Base-by-base conservation (phyloP, 2,888 invertebrate genomes). In the Platycnemis pennipes region DNA sequence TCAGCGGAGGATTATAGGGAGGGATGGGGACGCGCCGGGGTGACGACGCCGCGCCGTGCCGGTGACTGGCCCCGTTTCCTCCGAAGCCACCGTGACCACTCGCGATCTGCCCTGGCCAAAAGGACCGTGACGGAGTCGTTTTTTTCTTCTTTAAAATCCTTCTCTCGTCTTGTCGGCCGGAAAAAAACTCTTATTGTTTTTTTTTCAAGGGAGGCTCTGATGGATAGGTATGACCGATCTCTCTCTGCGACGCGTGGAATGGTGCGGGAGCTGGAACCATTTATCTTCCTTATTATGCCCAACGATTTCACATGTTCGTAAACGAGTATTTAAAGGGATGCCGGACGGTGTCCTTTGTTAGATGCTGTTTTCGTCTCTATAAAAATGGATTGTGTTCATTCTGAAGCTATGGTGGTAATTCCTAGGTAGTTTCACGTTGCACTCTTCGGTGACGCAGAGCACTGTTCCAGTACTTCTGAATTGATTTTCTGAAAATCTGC, bases 61-160 rank as follows among this genome's bases (percentile, higher is more conserved):
- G 91, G 89, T 56, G 89, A 89, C 37, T 56, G 89, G 22, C 89
- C 89, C 89, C 89, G 63, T 91, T 91, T 26, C 63, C 77, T 77
- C 37, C 77, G n/a, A 77, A 37, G 13, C 26, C 42, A 8, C 63
- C 56, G 91, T 91, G 91, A 69, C 91, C 49, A n/a, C n/a, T n/a
- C 63, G 91, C 69, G 91, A 91, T 45, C n/a, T n/a, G 22, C 63
- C 49, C 63, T 0, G 49, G 45, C 1, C 37, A n/a, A 42, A 44
- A 42, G 26, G 56, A 91, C 91, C 91, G 69, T 91, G 63, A 63
- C 91, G 63, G 69, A 49, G 42, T 56, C 37, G 37, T 22, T 77
- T 77, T 77, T 37, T 11, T 56, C 37, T 19, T 22, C 37, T 77
- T 77, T 37, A 2, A n/a, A 3, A 86, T 44, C 42, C 16, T 37